Evolutionary conservation across 2,888 invertebrate genomes (phyloP), one percentile per base, ranked within the genome.

Genomic region (Bursaphelenchus okinawaensis): DNA sequence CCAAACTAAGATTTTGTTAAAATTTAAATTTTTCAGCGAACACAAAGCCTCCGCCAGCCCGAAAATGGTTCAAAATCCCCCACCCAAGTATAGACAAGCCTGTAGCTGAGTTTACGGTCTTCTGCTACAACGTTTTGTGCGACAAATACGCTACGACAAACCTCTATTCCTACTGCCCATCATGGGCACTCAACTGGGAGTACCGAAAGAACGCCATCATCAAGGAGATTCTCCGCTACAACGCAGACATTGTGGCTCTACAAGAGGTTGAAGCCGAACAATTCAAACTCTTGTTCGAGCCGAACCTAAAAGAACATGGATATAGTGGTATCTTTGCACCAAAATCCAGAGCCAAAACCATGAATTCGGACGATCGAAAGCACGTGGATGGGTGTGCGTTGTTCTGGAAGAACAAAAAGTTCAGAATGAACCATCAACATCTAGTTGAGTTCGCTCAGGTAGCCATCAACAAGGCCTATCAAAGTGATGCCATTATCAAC

Each of bases 321-420:
- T 87, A 87, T 69, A 83, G 91, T 77, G 96, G 96, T 26, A 94
- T 98, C 75, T 96, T 95, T 85, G 92, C 93, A 31, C 94, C 96
- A 0, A 98, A 98, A 85, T 94, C 95, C 0, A 88, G 98, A 65
- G 96, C 96, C 56, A 93, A 95, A 84, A 96, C 95, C 65, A 98
- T 98, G 96, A 89, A 89, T 1, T 95, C 95, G 83, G 89, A 90
- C 76, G 96, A 98, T 83, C 87, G 93, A 82, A 95, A 94, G 86
- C 93, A 91, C 85, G 98, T 98, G 62, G 98, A 98, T 84, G 98
- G 98, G 72, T 98, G 96, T 87, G 96, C 96, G 75, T 96, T 98
- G 83, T 96, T 98, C 87, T 98, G 90, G 86, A 89, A 84, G 71
- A 81, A 78, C 31, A 79, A 83, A 63, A 86, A 85, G 85, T 98